A percentile compares a stretch with the other conserved stretches of the same genome.
Evolutionary conservation across 2,888 invertebrate genomes (phyloP).

Genomic region (Diarsia rubi): DNA sequence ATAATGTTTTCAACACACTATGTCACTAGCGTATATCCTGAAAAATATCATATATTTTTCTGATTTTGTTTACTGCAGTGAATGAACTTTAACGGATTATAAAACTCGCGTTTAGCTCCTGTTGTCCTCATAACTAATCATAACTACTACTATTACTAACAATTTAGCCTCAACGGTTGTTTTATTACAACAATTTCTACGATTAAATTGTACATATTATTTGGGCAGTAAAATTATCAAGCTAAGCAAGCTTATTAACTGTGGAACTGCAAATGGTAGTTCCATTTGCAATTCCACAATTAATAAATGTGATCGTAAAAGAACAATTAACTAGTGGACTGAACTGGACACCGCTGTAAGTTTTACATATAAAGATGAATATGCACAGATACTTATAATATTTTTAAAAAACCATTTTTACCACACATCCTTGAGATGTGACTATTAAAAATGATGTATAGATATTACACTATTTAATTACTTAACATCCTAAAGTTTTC

Average conservation of each 20-base stretch:
- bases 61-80: too few species aligned
- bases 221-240: slow-evolving; percentile 42
- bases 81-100: too few species aligned
- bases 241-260: too few species aligned
- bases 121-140: too few species aligned
- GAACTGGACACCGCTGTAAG: slow-evolving; percentile 1
- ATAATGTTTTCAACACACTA: too few species aligned
- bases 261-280: too few species aligned
- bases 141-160: slow-evolving; percentile 3
- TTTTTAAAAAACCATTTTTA: slow-evolving; percentile 22
- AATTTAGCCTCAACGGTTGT: slow-evolving; percentile 30
- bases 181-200: slow-evolving; percentile 39
- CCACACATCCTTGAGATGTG: slow-evolving; percentile 37
- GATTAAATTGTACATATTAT: slow-evolving; percentile 35
- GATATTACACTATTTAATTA: slow-evolving; percentile 32
- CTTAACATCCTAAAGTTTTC: slow-evolving; percentile 15
- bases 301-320: slow-evolving; percentile 40
- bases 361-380: slow-evolving; percentile 6
- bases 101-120: too few species aligned
- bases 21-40: too few species aligned
- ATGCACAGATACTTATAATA: not conserved
- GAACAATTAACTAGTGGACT: slow-evolving; percentile 29
- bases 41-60: too few species aligned
- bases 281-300: slow-evolving; percentile 38
- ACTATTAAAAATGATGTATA: slow-evolving; percentile 44